Conservation (phyloP, 1,140 invertebrate genomes). For the Drosophila persimilis region DNA sequence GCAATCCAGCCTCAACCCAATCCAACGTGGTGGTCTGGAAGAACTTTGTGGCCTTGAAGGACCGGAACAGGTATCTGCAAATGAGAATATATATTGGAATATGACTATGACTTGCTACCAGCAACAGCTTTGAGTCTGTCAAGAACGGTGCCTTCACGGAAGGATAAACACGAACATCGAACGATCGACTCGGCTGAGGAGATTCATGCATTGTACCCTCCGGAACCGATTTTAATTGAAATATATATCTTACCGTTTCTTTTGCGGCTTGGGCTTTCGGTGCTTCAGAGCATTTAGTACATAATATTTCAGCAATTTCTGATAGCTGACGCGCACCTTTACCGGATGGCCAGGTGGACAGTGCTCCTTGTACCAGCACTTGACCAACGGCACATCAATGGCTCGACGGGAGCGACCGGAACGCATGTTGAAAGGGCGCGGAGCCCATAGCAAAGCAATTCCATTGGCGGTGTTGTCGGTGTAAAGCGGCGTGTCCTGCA, state of each 20-base stretch:
- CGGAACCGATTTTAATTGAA: not conserved
- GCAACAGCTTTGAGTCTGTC: too few species aligned
- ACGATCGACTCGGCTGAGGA: not conserved
- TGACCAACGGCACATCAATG: conserved; percentile 98
- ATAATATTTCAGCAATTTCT: conserved; percentile 99
- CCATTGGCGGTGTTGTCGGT: conserved; percentile 99
- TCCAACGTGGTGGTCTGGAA: conserved; percentile 99
- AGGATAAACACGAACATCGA: conserved; percentile 1
- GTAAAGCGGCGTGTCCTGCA: conserved; percentile 97
- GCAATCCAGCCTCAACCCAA: conserved; percentile 99
- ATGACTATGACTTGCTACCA: too few species aligned
- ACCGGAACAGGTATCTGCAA: conserved; percentile 94
- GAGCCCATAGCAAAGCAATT: conserved; percentile 99
- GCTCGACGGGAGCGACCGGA: conserved; percentile 94
- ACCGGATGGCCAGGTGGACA: conserved; percentile 99
- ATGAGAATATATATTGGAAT: conserved; percentile 53
- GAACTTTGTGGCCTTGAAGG: conserved; percentile 99
- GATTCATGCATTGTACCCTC: too few species aligned
- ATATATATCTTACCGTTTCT: conserved; percentile 90
- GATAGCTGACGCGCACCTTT: conserved; percentile 99
- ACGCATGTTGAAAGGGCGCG: conserved; percentile 97
- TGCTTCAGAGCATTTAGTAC: conserved; percentile 99
- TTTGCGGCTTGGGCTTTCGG: conserved; percentile 98
- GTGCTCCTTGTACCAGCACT: conserved; percentile 98
- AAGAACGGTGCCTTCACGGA: too few species aligned